Evolutionary conservation across 2,113 vertebrate genomes (phyloP).

Genomic region (Enhydra lutris): DNA sequence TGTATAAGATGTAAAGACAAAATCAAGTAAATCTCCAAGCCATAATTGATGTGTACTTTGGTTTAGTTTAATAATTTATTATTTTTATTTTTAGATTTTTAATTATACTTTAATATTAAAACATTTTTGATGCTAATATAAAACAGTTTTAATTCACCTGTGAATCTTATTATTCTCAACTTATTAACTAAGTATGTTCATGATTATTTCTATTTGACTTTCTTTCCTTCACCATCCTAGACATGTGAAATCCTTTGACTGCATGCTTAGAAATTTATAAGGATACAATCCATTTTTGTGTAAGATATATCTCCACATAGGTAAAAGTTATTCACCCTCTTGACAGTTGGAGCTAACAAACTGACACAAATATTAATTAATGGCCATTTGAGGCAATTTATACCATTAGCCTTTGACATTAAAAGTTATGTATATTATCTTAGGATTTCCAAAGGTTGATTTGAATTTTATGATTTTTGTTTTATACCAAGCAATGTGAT

Average conservation of each 20-base stretch:
- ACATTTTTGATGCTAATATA: neutral
- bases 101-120: neutral
- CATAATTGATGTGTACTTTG: neutral
- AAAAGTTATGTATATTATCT: neutral
- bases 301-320: neutral
- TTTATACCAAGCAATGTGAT: neutral
- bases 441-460: neutral
- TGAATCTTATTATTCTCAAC: neutral
- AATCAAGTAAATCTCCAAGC: neutral
- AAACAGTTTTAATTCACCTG: neutral
- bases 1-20: neutral
- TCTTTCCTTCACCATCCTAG: neutral
- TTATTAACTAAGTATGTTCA: neutral
- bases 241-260: neutral
- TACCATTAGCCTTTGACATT: neutral
- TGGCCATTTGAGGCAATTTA: neutral
- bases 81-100: neutral
- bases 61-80: slow-evolving; percentile 9
- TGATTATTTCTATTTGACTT: neutral
- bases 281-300: rapidly evolving
- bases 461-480: neutral
- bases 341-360: neutral
- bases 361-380: neutral
- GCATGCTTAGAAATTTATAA: neutral
- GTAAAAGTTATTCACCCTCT: neutral